Evolutionary conservation across 2,888 invertebrate genomes (phyloP).

Genomic region (Eupithecia tripunctaria): DNA sequence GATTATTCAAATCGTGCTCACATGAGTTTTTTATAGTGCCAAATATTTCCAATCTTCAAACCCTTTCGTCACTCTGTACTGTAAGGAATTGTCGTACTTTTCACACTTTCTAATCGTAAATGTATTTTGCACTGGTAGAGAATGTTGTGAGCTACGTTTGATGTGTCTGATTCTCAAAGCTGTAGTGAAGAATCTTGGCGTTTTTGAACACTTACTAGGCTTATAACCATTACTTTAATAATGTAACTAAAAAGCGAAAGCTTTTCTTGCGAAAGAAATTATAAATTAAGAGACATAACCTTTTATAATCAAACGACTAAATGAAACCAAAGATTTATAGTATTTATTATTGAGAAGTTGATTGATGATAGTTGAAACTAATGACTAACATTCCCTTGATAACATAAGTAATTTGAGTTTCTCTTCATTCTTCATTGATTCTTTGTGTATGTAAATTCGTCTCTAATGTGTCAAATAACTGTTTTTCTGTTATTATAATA

Average conservation of each 20-base stretch:
- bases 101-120: conserved; percentile 35
- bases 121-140: conserved; percentile 38
- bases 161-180: conserved; percentile 55
- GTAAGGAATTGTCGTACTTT: conserved; percentile 34
- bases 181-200: conserved; percentile 51
- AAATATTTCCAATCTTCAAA: conserved; percentile 43
- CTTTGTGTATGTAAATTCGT: conserved; percentile 46
- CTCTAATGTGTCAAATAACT: conserved; percentile 62
- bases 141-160: conserved; percentile 42
- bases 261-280: conserved; percentile 52
- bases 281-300: conserved; percentile 51
- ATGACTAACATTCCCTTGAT: conserved; percentile 76
- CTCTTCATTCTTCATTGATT: conserved; percentile 28
- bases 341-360: conserved; percentile 80
- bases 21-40: conserved; percentile 53
- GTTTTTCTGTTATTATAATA: conserved; percentile 38
- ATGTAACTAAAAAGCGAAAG: conserved; percentile 45
- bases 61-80: conserved; percentile 32
- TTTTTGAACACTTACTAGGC: conserved; percentile 51
- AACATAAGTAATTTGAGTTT: conserved; percentile 44
- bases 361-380: conserved; percentile 72
- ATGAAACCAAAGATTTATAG: conserved; percentile 83
- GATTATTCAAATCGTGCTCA: conserved; percentile 52
- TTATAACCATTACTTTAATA: conserved; percentile 43
- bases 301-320: conserved; percentile 76